A percentile compares a stretch with the other conserved stretches of the same genome.
These are phyloP conservation scores for Tetragnatha versicolor DNA, from an alignment of 1,140 invertebrate genomes.

Conservation along the genomic window DNA sequence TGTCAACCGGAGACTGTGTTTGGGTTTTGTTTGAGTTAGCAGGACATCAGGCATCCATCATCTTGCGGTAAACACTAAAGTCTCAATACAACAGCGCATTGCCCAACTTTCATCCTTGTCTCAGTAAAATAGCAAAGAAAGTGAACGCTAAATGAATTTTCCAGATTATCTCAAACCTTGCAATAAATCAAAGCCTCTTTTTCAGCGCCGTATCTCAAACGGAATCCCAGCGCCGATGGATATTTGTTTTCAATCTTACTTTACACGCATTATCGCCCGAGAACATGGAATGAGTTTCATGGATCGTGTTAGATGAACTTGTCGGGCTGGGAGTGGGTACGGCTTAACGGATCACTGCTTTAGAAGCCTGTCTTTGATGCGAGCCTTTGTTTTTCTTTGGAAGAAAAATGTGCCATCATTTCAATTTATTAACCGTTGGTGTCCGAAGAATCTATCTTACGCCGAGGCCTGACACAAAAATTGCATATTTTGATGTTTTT, in stretches of 20 bases:
- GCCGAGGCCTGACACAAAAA: too few species aligned
- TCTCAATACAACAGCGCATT: conserved; percentile 34
- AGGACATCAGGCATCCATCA: conserved; percentile 23
- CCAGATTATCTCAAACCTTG: conserved; percentile 1
- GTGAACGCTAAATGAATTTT: conserved; percentile 26
- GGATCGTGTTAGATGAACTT: background rate
- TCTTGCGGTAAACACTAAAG: conserved; percentile 34
- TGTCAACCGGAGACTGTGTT: conserved; percentile 26
- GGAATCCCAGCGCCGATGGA: background rate
- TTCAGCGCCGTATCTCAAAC: background rate
- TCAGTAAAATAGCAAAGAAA: conserved; percentile 1
- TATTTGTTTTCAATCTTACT: conserved; percentile 18
- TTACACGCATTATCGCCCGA: background rate
- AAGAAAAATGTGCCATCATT: too few species aligned
- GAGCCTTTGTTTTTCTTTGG: too few species aligned
- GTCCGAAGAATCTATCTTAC: too few species aligned
- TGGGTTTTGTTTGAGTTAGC: conserved; percentile 11
- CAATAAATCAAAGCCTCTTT: conserved; percentile 16
- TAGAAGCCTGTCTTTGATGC: too few species aligned
- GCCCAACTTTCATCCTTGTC: background rate
- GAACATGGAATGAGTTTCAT: background rate
- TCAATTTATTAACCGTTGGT: too few species aligned
- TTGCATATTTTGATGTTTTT: too few species aligned
- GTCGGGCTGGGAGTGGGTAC: too few species aligned
- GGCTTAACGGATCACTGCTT: too few species aligned